A percentile compares a stretch with the other conserved stretches of the same genome.
phyloP scores from a whole-genome alignment of 2,888 invertebrate species.

The Deilephila elpenor region DNA sequence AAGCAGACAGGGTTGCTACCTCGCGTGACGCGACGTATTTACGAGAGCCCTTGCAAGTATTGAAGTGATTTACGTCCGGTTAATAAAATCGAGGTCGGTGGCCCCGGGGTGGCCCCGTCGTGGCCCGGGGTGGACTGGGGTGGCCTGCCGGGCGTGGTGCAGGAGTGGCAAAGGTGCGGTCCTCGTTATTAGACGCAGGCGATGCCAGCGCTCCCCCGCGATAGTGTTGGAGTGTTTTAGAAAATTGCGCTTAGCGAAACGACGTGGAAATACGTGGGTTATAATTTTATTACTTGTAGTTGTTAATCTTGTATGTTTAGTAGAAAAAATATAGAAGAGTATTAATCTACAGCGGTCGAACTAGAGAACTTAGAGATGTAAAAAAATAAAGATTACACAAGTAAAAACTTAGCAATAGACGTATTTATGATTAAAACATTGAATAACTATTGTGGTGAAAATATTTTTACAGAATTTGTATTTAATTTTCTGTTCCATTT shows the following conservation, averaged over 20 bases:
- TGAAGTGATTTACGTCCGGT: constrained; percentile 63
- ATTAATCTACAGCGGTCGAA: too few species aligned
- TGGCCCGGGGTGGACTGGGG: constrained; percentile 56
- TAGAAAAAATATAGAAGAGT: too few species aligned
- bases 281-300: too few species aligned
- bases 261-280: too few species aligned
- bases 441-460: too few species aligned
- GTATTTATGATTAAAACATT: too few species aligned
- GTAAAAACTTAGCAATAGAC: too few species aligned
- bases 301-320: too few species aligned
- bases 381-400: too few species aligned
- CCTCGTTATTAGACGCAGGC: constrained; percentile 25
- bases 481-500: too few species aligned
- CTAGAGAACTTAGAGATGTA: too few species aligned
- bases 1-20: constrained; percentile 49
- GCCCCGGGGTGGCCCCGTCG: constrained; percentile 57
- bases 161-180: constrained; percentile 64
- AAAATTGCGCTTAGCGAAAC: neutral
- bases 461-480: too few species aligned
- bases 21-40: constrained; percentile 59
- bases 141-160: constrained; percentile 43
- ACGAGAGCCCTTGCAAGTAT: constrained; percentile 52
- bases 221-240: neutral
- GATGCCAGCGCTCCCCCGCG: constrained; percentile 28
- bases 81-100: constrained; percentile 75